Conservation (phyloP, 2,888 invertebrate species). For the Cataglyphis altisquamis region DNA sequence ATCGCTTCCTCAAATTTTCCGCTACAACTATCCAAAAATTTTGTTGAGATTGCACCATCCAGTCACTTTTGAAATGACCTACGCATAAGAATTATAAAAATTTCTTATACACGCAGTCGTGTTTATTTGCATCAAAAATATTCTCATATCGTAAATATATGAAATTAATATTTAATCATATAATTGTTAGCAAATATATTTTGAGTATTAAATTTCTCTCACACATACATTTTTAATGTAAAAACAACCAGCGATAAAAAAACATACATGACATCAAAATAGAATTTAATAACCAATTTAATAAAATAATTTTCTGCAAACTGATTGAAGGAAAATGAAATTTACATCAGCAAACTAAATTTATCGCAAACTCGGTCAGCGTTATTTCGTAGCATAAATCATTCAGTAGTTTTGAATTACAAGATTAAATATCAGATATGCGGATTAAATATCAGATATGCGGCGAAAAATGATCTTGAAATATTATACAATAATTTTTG, state of each 20-base stretch:
- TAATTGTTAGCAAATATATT: conserved; percentile 15
- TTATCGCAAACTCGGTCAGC: conserved; percentile 1
- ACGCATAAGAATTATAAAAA: neutral
- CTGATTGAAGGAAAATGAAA: conserved; percentile 33
- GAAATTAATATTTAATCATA: conserved; percentile 17
- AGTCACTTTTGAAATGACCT: too few relatives aligned
- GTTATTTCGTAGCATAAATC: neutral
- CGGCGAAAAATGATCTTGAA: neutral
- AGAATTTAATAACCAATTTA: conserved; percentile 17
- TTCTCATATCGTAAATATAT: conserved; percentile 11
- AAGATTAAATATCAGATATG: conserved; percentile 5
- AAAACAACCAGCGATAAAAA: conserved; percentile 1
- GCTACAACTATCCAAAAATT: too few relatives aligned
- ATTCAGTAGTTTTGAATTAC: neutral
- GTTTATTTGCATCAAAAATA: conserved; percentile 15
- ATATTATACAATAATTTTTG: conserved; percentile 8
- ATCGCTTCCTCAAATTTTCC: too few relatives aligned
- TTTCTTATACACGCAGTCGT: neutral
- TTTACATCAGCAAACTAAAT: conserved; percentile 3
- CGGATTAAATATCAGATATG: conserved; percentile 1
- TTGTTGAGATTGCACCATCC: too few relatives aligned
- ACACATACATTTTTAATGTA: neutral
- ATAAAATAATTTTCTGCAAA: conserved; percentile 12
- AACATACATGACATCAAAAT: neutral
- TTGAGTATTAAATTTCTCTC: neutral